phyloP scores from a whole-genome alignment of 2,797 vertebrate genomes.

The Typhlichthys subterraneus region DNA sequence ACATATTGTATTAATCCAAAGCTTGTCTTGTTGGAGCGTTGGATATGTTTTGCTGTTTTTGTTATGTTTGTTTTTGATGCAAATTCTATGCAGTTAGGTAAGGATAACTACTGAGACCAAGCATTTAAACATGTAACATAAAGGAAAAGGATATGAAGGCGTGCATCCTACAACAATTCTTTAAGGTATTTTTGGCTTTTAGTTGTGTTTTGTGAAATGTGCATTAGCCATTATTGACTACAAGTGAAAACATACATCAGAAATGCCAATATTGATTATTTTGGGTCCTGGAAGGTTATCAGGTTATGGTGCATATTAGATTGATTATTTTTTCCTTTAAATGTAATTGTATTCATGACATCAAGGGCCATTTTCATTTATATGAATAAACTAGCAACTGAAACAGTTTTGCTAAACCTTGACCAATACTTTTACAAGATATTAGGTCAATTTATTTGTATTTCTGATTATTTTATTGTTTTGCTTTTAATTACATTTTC shows the following conservation, averaged over 20 bases:
- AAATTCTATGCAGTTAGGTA: slow-evolving; percentile 26
- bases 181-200: slow-evolving; percentile 22
- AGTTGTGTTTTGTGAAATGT: slow-evolving; percentile 19
- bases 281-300: slow-evolving; percentile 15
- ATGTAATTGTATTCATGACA: slow-evolving; percentile 10
- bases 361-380: too few relatives aligned
- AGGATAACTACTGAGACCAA: slow-evolving; percentile 41
- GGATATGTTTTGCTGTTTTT: not conserved
- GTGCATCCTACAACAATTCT: slow-evolving; percentile 13
- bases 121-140: slow-evolving; percentile 32
- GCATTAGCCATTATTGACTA: not conserved
- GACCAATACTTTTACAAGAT: too few relatives aligned
- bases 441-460: too few relatives aligned
- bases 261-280: slow-evolving; percentile 19
- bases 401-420: too few relatives aligned
- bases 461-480: too few relatives aligned
- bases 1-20: slow-evolving; percentile 28
- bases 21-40: slow-evolving; percentile 32
- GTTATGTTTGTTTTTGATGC: slow-evolving; percentile 5
- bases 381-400: too few relatives aligned
- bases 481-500: too few relatives aligned
- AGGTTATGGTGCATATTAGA: slow-evolving; percentile 15
- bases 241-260: not conserved
- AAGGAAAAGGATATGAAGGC: slow-evolving; percentile 27
- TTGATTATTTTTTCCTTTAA: slow-evolving; percentile 10